A percentile compares a stretch with the other conserved stretches of the same genome.
Evolutionary conservation across 2,113 vertebrate species (phyloP).

Genomic region (Oophaga pumilio): DNA sequence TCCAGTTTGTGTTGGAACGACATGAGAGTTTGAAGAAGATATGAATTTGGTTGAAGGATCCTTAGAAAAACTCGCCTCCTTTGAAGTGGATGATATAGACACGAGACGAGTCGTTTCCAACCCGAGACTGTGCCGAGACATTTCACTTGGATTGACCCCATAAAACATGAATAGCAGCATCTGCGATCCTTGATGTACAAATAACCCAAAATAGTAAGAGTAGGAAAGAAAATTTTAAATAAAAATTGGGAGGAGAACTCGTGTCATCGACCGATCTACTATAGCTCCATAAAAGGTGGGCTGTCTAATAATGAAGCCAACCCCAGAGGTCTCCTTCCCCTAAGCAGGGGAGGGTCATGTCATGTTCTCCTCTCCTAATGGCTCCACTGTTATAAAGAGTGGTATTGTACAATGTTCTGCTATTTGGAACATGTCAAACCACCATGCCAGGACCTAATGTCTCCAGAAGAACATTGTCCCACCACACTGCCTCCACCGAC

Average conservation of each 20-base stretch:
- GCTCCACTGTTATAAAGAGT: no score
- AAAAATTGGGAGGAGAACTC: not conserved
- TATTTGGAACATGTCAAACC: no score
- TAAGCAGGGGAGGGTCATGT: no score
- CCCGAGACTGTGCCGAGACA: not conserved
- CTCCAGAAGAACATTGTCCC: no score
- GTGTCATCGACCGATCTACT: no score
- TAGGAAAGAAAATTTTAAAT: not conserved
- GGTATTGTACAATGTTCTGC: no score
- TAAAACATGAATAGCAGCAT: not conserved
- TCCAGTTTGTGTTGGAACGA: conserved; percentile 19
- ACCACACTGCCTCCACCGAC: no score
- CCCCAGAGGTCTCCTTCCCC: no score
- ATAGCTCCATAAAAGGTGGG: no score
- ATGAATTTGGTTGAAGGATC: not conserved
- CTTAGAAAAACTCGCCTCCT: conserved; percentile 10
- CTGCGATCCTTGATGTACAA: not conserved
- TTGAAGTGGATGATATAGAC: conserved; percentile 37
- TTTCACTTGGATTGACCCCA: not conserved
- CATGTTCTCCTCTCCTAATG: no score
- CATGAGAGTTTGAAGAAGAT: conserved; percentile 25
- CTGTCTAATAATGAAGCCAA: no score
- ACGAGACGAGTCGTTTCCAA: not conserved
- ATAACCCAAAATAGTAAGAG: not conserved
- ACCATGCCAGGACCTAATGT: no score